phyloP scores from a whole-genome alignment of 2,797 vertebrate species.

The Gymnodraco acuticeps region DNA sequence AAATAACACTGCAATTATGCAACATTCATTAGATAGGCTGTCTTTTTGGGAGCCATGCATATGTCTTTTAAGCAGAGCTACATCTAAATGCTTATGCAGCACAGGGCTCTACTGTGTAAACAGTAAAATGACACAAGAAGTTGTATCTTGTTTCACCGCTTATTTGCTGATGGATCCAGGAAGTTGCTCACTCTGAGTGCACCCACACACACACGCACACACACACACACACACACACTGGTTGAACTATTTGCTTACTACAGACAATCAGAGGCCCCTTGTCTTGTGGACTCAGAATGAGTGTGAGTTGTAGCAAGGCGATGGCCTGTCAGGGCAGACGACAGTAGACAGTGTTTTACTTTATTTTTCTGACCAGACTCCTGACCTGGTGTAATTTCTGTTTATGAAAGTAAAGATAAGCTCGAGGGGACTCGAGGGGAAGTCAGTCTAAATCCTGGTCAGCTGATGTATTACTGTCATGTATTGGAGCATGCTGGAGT shows the following conservation, averaged over 20 bases:
- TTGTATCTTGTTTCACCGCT: conserved; percentile 64
- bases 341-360: conserved; percentile 29
- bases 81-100: conserved; percentile 19
- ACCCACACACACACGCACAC: conserved; percentile 15
- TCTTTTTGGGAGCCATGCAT: conserved; percentile 4
- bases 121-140: conserved; percentile 43
- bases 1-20: conserved; percentile 15
- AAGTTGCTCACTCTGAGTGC: conserved; percentile 54
- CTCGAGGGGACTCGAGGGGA: background rate
- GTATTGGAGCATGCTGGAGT: conserved; percentile 4
- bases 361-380: conserved; percentile 27
- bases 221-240: conserved; percentile 19
- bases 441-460: conserved; percentile 35
- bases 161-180: conserved; percentile 71
- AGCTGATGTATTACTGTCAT: conserved; percentile 33
- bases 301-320: conserved; percentile 26
- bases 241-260: conserved; percentile 58
- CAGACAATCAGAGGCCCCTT: conserved; percentile 46
- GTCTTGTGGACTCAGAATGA: conserved; percentile 22
- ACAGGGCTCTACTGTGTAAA: conserved; percentile 40
- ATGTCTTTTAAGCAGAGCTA: conserved; percentile 14
- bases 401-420: background rate
- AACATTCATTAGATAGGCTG: conserved; percentile 19
- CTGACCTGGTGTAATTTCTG: background rate
- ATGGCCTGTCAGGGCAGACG: conserved; percentile 20